Evolutionary conservation across 2,113 vertebrate genomes (phyloP).

Genomic region (Baryphthengus martii): DNA sequence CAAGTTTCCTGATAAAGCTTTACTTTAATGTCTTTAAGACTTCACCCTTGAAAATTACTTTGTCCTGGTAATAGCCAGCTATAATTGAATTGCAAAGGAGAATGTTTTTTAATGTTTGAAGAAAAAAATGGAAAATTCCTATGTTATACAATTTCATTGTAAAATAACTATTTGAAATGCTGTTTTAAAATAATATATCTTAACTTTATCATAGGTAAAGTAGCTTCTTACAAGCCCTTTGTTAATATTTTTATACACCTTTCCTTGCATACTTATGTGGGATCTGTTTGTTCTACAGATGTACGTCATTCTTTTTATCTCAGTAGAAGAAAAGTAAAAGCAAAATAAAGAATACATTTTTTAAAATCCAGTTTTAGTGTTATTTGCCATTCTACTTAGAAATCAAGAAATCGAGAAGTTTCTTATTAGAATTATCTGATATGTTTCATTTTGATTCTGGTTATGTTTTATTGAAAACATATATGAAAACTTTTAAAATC

Average conservation of each 20-base stretch:
- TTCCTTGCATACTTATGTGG: background rate
- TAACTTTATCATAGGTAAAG: background rate
- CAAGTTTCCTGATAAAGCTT: background rate
- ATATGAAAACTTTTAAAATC: background rate
- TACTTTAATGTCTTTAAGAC: background rate
- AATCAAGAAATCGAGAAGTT: background rate
- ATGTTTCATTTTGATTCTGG: background rate
- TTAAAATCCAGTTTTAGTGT: rapidly evolving
- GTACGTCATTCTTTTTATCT: background rate
- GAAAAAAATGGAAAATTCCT: background rate
- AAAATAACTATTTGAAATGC: background rate
- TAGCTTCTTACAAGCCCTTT: background rate
- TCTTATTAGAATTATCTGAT: background rate
- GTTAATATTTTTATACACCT: background rate
- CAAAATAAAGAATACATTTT: background rate
- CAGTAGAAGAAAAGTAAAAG: background rate
- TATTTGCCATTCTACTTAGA: background rate
- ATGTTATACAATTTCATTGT: background rate
- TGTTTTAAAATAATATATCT: background rate
- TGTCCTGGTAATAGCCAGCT: background rate
- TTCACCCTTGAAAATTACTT: background rate
- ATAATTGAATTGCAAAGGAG: background rate
- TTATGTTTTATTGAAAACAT: background rate
- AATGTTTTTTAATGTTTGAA: background rate
- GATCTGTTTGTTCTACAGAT: background rate